Conservation (phyloP, 2,888 invertebrate genomes). For the Drosophila gaucha region DNA sequence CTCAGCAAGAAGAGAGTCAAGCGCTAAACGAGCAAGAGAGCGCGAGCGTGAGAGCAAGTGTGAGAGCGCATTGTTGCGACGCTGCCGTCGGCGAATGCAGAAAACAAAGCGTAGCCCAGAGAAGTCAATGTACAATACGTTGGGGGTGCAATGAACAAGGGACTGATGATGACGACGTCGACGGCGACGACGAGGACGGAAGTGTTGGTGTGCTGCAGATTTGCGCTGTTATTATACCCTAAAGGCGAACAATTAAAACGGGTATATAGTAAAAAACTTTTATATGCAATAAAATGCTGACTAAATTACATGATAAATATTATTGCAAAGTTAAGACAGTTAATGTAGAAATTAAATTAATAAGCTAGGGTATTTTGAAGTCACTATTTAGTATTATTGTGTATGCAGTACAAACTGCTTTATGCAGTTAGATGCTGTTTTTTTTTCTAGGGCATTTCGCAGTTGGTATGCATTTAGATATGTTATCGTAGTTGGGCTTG, state of each 20-base stretch:
- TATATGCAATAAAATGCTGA: background rate
- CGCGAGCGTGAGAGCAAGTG: slow-evolving; percentile 11
- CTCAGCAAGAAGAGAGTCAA: slow-evolving; percentile 27
- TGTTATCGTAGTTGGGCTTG: slow-evolving; percentile 10
- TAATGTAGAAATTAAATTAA: background rate
- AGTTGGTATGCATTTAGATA: background rate
- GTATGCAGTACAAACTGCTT: no score
- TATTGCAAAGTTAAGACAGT: background rate
- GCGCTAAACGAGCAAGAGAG: slow-evolving; percentile 13
- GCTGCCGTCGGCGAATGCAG: slow-evolving; percentile 63
- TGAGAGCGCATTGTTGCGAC: slow-evolving; percentile 20
- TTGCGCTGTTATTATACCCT: slow-evolving; percentile 50
- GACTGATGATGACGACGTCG: slow-evolving; percentile 23
- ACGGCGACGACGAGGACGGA: slow-evolving; percentile 34
- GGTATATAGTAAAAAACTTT: slow-evolving; percentile 3
- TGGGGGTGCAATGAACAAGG: slow-evolving; percentile 76
- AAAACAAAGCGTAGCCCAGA: slow-evolving; percentile 79
- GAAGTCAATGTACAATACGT: slow-evolving; percentile 82
- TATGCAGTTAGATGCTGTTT: background rate
- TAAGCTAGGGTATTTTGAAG: background rate
- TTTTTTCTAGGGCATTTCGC: background rate
- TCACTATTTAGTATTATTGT: background rate
- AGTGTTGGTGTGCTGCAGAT: slow-evolving; percentile 52
- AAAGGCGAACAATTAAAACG: background rate
- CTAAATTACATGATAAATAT: background rate